Evolutionary conservation across 2,113 vertebrate species (phyloP), one percentile per base, ranked within the genome.

Genomic region (Erythrolamprus reginae): DNA sequence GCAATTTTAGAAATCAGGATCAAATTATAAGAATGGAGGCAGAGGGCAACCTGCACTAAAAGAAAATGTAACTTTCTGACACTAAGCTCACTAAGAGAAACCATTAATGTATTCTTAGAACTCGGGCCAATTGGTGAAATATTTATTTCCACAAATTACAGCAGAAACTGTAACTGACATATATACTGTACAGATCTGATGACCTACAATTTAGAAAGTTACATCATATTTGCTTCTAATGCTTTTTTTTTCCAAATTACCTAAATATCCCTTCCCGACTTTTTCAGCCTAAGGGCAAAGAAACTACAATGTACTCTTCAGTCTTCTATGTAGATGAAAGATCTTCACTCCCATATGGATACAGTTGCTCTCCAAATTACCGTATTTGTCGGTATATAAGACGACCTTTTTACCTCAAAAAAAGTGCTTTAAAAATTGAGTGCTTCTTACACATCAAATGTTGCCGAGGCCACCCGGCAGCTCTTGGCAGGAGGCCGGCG

Each of bases 211-310:
- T 94, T 89, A 86, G 90, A 94, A 0, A 0, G 86, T 2, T 5
- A 84, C 91, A 52, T 89, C 56, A 38, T 93, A 77, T 92, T 94
- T 92, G 61, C 90, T 88, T 38, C 86, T 61, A 42, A 84, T 65
- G 88, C 28, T 48, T 4, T 92, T 91, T n/a, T n/a, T 93, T 94
- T 88, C 91, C 89, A 91, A 94, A 95, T 19, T n/a, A 90, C 15
- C 82, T 17, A 42, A 88, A 7, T 2, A 2, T 87, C 9, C 7
- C 61, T 10, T 83, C 52, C 88, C 88, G 51, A 26, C 61, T 19
- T 92, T 87, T 0, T 1, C 83, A 10, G 84, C 83, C 91, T 90
- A 93, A 94, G 95, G 94, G 92, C 94, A 94, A 23, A 0, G 58
- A 70, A 42, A 6, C 90, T 92, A 90, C 4, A 0, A 0, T 88